phyloP scores from a whole-genome alignment of 2,113 vertebrate genomes.

The Polypterus senegalus region DNA sequence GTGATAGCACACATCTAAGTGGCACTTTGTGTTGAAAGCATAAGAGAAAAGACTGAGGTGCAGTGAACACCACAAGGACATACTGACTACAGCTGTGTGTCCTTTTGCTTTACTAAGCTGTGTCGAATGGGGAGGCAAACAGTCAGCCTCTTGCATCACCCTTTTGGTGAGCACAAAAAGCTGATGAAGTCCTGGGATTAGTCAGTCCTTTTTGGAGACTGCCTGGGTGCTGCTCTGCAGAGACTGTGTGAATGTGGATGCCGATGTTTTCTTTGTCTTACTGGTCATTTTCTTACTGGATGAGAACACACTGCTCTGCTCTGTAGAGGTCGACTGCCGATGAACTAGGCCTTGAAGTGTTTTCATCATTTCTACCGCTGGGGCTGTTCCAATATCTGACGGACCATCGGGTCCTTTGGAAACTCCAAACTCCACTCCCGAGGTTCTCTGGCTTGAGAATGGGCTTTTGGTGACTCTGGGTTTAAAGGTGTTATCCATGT shows the following conservation, averaged over 20 bases:
- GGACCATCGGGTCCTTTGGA: no score
- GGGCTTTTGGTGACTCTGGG: no score
- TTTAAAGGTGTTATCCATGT: no score
- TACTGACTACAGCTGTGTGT: neutral
- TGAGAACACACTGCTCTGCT: neutral
- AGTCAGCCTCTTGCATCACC: neutral
- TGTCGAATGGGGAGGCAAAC: no score
- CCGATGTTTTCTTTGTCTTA: constrained; percentile 36
- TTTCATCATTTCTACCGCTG: no score
- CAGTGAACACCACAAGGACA: neutral
- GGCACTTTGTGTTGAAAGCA: neutral
- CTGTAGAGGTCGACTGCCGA: no score
- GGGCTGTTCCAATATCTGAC: no score
- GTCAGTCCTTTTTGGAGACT: constrained; percentile 49
- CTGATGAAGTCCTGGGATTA: neutral
- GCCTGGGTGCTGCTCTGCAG: constrained; percentile 33
- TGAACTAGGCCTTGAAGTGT: no score
- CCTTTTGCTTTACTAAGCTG: neutral
- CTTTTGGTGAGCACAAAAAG: neutral
- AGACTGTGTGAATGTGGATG: constrained; percentile 29
- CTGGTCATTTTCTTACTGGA: constrained; percentile 27
- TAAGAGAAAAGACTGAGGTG: neutral
- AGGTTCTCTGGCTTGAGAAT: no score
- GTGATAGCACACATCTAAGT: neutral
- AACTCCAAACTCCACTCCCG: no score